A percentile compares a stretch with the other conserved stretches of the same genome.
Evolutionary conservation across 2,113 vertebrate genomes (phyloP).

Genomic region (Coryphaenoides rupestris): DNA sequence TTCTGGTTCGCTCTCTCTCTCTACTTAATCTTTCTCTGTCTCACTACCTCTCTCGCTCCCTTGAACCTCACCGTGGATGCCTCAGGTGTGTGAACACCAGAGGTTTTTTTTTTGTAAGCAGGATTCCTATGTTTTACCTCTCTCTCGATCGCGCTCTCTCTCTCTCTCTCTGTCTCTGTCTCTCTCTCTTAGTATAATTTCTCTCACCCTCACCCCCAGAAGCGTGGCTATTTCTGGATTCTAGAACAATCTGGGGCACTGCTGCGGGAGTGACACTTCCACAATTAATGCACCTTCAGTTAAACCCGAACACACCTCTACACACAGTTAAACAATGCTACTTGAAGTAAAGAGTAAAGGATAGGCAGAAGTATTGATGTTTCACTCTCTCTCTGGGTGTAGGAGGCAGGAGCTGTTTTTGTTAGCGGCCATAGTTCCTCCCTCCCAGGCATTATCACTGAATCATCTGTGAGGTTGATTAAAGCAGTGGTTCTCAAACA

Average conservation of each 20-base stretch:
- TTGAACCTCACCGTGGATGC: neutral
- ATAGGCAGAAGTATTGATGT: no score
- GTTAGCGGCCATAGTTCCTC: no score
- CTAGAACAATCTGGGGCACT: neutral
- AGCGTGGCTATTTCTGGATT: no score
- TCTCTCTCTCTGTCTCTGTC: neutral
- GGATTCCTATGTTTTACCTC: neutral
- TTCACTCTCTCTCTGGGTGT: no score
- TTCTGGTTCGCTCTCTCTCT: neutral
- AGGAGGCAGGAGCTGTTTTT: no score
- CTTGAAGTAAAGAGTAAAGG: no score
- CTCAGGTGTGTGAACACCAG: neutral
- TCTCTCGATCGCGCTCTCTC: constrained; percentile 7
- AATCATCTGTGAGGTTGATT: no score
- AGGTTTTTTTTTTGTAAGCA: neutral
- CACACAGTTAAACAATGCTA: no score
- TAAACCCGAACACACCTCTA: no score
- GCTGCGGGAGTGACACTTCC: neutral
- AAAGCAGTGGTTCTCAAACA: no score
- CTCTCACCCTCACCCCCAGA: neutral
- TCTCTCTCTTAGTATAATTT: constrained; percentile 28
- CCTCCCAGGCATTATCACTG: no score
- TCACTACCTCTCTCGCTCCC: neutral
- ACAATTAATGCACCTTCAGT: no score
- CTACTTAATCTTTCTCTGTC: neutral